Percentiles rank a stretch among this genome's conserved stretches.
Evolutionary conservation across 2,113 vertebrate genomes (phyloP).

Genomic region (Mohoua ochrocephala): DNA sequence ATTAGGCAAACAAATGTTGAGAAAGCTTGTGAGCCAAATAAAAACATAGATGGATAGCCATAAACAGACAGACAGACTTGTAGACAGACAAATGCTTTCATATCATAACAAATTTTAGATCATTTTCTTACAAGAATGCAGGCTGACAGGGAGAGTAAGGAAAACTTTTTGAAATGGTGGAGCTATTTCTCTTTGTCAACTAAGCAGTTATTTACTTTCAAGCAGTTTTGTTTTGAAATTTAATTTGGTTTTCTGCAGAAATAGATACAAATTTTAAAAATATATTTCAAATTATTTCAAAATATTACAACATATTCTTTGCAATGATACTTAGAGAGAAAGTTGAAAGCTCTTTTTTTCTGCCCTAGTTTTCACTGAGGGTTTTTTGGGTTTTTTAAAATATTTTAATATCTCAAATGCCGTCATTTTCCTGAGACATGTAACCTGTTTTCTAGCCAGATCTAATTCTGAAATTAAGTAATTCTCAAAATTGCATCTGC

Average conservation of each 20-base stretch:
- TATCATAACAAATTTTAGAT: not conserved
- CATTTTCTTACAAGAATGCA: not conserved
- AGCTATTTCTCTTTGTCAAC: not conserved
- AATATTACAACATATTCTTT: not conserved
- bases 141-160: not conserved
- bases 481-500: not conserved
- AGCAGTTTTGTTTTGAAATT: not conserved
- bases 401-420: not conserved
- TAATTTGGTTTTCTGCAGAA: not conserved
- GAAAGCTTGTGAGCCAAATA: not conserved
- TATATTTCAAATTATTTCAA: not conserved
- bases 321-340: not conserved
- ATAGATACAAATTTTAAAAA: not conserved
- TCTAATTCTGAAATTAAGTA: not conserved
- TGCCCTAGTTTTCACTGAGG: not conserved
- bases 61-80: not conserved
- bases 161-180: not conserved
- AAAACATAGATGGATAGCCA: not conserved
- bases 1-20: not conserved
- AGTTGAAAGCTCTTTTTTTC: not conserved
- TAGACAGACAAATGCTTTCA: not conserved
- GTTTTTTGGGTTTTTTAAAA: rapidly evolving
- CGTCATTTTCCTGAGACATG: not conserved
- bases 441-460: not conserved
- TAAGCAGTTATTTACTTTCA: not conserved